These are phyloP conservation scores for Philonicus albiceps DNA, from an alignment of 2,888 invertebrate species.

Conservation along the genomic window DNA sequence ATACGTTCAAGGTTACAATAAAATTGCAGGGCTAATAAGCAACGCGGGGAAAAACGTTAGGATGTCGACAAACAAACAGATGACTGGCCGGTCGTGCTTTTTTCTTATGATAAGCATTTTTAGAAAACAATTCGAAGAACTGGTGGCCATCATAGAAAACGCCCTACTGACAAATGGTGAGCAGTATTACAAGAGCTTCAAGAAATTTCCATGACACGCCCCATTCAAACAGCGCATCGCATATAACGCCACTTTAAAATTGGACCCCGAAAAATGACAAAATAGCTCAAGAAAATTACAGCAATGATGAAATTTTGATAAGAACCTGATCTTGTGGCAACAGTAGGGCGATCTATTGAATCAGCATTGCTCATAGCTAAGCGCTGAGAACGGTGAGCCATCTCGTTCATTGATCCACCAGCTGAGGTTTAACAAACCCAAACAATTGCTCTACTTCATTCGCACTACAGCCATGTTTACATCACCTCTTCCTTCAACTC, in stretches of 20 bases:
- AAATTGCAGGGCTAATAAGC: slow-evolving; percentile 23
- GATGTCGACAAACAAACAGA: background rate
- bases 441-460: background rate
- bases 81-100: background rate
- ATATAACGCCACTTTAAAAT: background rate
- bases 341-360: background rate
- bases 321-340: background rate
- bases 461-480: background rate
- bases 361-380: background rate
- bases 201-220: background rate
- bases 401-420: background rate
- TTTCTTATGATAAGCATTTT: background rate
- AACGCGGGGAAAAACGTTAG: background rate
- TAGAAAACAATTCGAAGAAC: background rate
- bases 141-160: background rate
- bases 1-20: slow-evolving; percentile 48
- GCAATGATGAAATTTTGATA: background rate
- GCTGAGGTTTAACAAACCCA: background rate
- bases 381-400: background rate
- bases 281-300: background rate
- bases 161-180: background rate
- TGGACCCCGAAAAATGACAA: background rate
- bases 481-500: background rate
- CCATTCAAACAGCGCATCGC: background rate
- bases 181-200: background rate